Percentiles rank a stretch among this genome's conserved stretches.
These are phyloP conservation scores for Novumbra hubbsi DNA, from an alignment of 2,797 vertebrate genomes.

Conservation along the genomic window DNA sequence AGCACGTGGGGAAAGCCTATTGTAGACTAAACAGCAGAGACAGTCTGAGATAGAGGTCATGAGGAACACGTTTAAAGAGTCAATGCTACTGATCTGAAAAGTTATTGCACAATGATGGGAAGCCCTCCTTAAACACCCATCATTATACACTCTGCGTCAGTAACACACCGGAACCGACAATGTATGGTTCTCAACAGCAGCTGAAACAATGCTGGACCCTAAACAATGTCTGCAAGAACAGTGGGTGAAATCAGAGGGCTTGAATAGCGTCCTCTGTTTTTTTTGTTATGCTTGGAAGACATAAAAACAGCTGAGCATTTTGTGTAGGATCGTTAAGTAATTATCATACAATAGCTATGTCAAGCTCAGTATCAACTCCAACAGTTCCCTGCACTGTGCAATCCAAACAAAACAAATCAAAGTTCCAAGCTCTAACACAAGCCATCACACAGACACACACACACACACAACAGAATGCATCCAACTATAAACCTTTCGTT, in stretches of 20 bases:
- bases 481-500: conserved; percentile 12
- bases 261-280: conserved; percentile 44
- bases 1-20: no score
- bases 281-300: conserved; percentile 48
- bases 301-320: conserved; percentile 20
- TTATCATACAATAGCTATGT: conserved; percentile 51
- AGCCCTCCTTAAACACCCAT: no score
- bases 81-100: neutral
- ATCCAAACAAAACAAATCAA: conserved; percentile 57
- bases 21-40: no score
- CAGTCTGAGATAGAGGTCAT: no score
- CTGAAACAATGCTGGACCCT: conserved; percentile 28
- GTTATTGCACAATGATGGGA: no score
- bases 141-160: neutral
- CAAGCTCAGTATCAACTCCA: conserved; percentile 31
- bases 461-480: conserved; percentile 24
- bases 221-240: neutral
- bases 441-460: neutral
- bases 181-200: conserved; percentile 29
- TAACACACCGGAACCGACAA: neutral
- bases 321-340: conserved; percentile 31
- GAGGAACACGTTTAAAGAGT: no score
- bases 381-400: conserved; percentile 24
- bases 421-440: conserved; percentile 14
- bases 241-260: conserved; percentile 25